These are phyloP conservation scores for Rhinogobius similis DNA, from an alignment of 2,113 vertebrate genomes.

Conservation along the genomic window DNA sequence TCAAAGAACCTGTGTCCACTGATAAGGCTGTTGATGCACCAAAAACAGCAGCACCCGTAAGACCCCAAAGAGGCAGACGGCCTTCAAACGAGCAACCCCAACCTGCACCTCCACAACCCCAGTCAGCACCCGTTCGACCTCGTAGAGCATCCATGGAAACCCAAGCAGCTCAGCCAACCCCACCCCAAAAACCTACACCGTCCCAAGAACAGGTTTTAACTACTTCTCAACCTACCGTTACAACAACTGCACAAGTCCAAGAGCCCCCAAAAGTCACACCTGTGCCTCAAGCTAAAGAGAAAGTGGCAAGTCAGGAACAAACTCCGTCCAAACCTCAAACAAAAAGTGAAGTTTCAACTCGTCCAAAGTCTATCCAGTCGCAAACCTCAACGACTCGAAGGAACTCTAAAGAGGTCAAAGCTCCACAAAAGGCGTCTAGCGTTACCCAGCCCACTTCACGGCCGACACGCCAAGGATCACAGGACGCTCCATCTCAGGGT, in stretches of 20 bases:
- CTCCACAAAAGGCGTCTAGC: slow-evolving; percentile 33
- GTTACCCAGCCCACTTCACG: slow-evolving; percentile 36
- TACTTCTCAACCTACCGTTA: slow-evolving; percentile 13
- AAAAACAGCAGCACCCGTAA: slow-evolving; percentile 55
- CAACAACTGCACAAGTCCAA: slow-evolving; percentile 19
- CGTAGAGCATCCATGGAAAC: slow-evolving; percentile 52
- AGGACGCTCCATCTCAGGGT: slow-evolving; percentile 55
- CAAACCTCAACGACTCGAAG: slow-evolving; percentile 29
- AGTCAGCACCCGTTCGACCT: slow-evolving; percentile 44
- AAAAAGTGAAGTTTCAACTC: slow-evolving; percentile 40
- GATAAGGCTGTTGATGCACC: slow-evolving; percentile 23
- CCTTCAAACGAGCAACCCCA: slow-evolving; percentile 50
- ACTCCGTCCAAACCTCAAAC: slow-evolving; percentile 30
- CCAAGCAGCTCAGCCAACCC: slow-evolving; percentile 33
- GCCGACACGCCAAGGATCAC: slow-evolving; percentile 41
- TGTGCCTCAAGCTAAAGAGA: slow-evolving; percentile 31
- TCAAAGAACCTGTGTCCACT: slow-evolving; percentile 37
- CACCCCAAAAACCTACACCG: slow-evolving; percentile 31
- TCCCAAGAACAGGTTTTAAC: slow-evolving; percentile 25
- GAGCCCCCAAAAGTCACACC: slow-evolving; percentile 37
- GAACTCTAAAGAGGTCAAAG: slow-evolving; percentile 62
- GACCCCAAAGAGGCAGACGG: slow-evolving; percentile 65
- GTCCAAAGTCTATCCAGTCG: slow-evolving; percentile 53
- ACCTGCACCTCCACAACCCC: slow-evolving; percentile 38
- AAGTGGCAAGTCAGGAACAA: slow-evolving; percentile 30